phyloP scores from a whole-genome alignment of 2,113 vertebrate genomes.

The Acrocephalus arundinaceus region DNA sequence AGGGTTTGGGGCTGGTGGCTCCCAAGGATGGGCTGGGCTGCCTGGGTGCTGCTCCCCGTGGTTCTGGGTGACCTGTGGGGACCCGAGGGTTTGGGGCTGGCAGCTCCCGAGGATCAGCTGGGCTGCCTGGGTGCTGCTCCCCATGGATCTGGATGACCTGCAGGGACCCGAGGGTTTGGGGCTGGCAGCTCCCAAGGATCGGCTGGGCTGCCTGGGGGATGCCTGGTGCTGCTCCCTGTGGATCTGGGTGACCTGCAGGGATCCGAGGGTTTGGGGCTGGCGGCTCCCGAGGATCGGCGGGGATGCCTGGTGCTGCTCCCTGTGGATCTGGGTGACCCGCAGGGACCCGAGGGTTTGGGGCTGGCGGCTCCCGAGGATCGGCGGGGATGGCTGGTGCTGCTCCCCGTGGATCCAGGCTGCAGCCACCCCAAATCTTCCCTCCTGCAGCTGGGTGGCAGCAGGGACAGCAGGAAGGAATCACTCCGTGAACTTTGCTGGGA shows the following conservation, averaged over 20 bases:
- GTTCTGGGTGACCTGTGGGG: background rate
- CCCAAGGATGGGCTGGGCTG: rapidly evolving
- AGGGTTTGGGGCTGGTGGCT: background rate
- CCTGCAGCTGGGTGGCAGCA: background rate
- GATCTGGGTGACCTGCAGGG: background rate
- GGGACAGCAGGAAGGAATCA: rapidly evolving
- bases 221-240: background rate
- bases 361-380: background rate
- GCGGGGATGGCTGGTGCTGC: background rate
- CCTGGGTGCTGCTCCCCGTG: background rate
- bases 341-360: background rate
- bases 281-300: background rate
- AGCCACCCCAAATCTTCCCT: background rate
- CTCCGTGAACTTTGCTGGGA: rapidly evolving
- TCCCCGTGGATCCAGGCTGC: background rate
- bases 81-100: background rate
- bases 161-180: background rate
- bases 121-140: no score
- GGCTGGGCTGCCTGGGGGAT: rapidly evolving
- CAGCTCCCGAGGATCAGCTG: background rate
- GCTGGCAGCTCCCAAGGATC: background rate
- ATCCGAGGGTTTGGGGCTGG: background rate
- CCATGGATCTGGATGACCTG: background rate
- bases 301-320: no score
- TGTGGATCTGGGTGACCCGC: background rate